Evolutionary conservation across 2,113 vertebrate species (phyloP), one percentile per base, ranked within the genome.

Genomic region (Pangasianodon gigas): DNA sequence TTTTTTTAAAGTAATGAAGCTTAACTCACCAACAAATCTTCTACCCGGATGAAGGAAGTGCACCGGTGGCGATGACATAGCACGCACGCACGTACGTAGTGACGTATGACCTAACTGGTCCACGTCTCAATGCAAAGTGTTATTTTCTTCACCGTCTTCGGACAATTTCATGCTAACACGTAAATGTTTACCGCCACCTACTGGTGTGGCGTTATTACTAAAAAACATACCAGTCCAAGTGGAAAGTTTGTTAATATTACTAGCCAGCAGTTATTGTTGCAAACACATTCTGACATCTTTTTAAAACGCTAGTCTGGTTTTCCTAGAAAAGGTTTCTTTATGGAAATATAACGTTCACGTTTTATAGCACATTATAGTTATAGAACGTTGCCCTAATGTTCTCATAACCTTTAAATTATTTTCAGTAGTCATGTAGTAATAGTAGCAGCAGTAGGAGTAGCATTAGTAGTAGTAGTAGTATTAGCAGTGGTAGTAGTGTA

Each of bases 11-110:
- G 29, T 46, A 69, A 6, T 14, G 41, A 56, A 74, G 62, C 85
- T 88, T 37, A 19, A 75, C 90, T 89, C 32, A 92, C 92, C 92
- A 62, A 62, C 89, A n/a, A 44, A 67, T 24, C 84, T 32, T 3
- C 41, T 54, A 85, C 88, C 89, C 92, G 92, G 92, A 92, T 90
- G 83, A 41, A 89, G 92, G 92, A 92, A 90, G 88, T 88, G 83
- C 44, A 60, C 86, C 44, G 74, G 77, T 32, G 37, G 51, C n/a
- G 80, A 37, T 86, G 79, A 87, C 87, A 37, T n/a, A 75, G 46
- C 84, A 92, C 89, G 89, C 46, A 69, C 21, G 37, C 69, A 44
- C 41, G 8, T 26, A 60, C 91, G 87, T 87, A 24, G n/a, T 46
- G 19, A 62, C 82, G 71, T 51, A 4, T 14, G 26, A 18, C 24